A percentile compares a stretch with the other conserved stretches of the same genome.
These are phyloP conservation scores for Chlorospingus semifuscus DNA, from an alignment of 2,797 vertebrate genomes.

Conservation along the genomic window DNA sequence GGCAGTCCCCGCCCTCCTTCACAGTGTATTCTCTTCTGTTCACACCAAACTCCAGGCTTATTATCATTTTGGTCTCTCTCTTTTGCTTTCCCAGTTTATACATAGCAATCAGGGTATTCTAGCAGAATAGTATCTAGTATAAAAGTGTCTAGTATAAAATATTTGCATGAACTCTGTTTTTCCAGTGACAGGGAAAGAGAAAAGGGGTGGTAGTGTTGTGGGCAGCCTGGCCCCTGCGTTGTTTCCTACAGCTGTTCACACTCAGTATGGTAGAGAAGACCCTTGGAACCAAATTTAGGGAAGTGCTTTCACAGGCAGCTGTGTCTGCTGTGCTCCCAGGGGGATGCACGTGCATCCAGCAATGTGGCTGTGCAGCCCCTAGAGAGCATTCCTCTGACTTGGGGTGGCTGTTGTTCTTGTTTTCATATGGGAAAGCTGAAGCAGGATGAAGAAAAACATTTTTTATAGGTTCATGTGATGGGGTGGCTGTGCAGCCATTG, in stretches of 20 bases:
- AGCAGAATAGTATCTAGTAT: neutral
- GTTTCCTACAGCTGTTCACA: constrained; percentile 6
- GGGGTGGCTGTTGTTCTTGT: neutral
- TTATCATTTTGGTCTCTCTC: constrained; percentile 15
- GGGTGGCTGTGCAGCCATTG: neutral
- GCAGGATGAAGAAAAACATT: neutral
- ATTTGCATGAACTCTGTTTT: neutral
- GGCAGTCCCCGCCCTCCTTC: constrained; percentile 31
- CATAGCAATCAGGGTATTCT: neutral
- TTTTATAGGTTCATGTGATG: neutral
- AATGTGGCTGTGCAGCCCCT: rapidly evolving
- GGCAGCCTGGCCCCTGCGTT: neutral
- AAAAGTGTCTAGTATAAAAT: neutral
- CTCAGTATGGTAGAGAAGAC: neutral
- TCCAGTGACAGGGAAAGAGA: neutral
- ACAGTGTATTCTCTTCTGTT: constrained; percentile 38
- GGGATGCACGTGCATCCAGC: neutral
- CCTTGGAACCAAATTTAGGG: neutral
- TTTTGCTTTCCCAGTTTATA: constrained; percentile 15
- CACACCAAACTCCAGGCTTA: constrained; percentile 1
- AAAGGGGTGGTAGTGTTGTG: neutral
- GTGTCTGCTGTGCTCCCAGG: neutral
- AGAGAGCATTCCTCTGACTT: neutral
- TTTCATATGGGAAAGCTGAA: neutral
- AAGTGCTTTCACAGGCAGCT: neutral